Evolutionary conservation across 64 coral and sea anemone species (phyloP), one percentile per base, ranked within the genome.

Genomic region (Pocillopora damicornis): DNA sequence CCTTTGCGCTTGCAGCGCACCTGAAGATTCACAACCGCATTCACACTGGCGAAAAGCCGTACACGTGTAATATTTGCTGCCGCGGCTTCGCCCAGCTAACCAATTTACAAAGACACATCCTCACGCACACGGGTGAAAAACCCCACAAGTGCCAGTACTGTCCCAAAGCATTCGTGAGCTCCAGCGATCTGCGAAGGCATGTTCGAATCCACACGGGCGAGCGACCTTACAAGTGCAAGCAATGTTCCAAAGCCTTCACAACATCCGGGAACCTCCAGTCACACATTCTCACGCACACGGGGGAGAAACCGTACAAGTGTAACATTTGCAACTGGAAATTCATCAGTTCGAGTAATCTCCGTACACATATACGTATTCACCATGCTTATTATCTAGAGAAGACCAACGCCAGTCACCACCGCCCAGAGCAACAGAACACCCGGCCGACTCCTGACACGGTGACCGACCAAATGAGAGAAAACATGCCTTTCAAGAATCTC

Each of bases 251-350:
- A 59, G 97, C 97, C 11, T 99, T 99, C 88, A 99, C 97, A 13
- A 99, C 97, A 0, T 99, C 97, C 0, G 97, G 97, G 0, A 99
- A 99, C 60, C 61, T 99, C 22, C 97, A 99, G 62, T 99, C 97
- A 17, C 97, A 99, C 79, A 99, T 99, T 34, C 82, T 99, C 2
- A 99, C 97, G 0, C 97, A 99, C 79, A 99, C 97, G 0, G 97
- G 97, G 12, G 97, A 95, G 59, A 99, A 99, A 17, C 97, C 97
- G 0, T 99, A 99, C 88, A 95, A 99, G 60, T 99, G 97, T 30
- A 93, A 87, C n/a, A 99, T 95, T 42, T 99, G 97, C 60, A 99
- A 92, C 86, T 99, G 97, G 97, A 99, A 95, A 81, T 99, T 99
- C 68, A 99, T 99, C 88, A 95, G 93, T 14, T 99, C 97, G 0